Evolutionary conservation across 2,797 vertebrate genomes (phyloP), one percentile per base, ranked within the genome.

Genomic region (Philypnodon macrostomus): DNA sequence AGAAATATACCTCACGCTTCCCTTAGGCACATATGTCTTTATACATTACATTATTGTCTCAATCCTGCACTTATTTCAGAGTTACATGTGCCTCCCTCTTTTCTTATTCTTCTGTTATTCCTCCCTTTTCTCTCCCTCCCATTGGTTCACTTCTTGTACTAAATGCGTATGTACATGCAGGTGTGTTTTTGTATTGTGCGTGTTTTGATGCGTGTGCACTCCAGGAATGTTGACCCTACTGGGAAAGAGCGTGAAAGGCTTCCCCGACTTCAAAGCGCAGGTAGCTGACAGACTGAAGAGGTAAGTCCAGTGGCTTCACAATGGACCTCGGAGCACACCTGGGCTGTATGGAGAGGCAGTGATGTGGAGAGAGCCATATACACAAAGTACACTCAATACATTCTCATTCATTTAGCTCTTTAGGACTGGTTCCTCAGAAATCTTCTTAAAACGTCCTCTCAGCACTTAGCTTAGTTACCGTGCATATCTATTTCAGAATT

Each of bases 321-420:
- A 92, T 89, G 83, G 87, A 78, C 63, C 47, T 69, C 73, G 46
- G 46, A 0, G 75, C 5, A 59, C 93, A 95, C 94, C 93, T 95
- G 93, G 63, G 67, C 75, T 71, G 75, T 77, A 86, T 83, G 87
- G 75, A 89, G 57, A 80, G 41, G 77, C 80, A 82, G 74, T 50
- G 73, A 67, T 67, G 53, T 85, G 80, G 74, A 84, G 81, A 85
- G 67, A 79, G 17, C 30, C 33, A 10, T 34, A 31, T 57, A 53
- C 44, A 59, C 33, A 27, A 40, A 7, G 67, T 66, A 66, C 77
- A 65, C 67, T 17, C 47, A n/a, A n/a, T 63, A 47, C n/a, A n/a
- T n/a, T 68, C 66, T 58, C 63, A 70, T 67, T 53, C 58, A 73
- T 72, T 60, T 39, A 16, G 77, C 55, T n/a, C n/a, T n/a, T n/a